Evolutionary conservation across 2,888 invertebrate genomes (phyloP), one percentile per base, ranked within the genome.

Genomic region (Nesidiocoris tenuis): DNA sequence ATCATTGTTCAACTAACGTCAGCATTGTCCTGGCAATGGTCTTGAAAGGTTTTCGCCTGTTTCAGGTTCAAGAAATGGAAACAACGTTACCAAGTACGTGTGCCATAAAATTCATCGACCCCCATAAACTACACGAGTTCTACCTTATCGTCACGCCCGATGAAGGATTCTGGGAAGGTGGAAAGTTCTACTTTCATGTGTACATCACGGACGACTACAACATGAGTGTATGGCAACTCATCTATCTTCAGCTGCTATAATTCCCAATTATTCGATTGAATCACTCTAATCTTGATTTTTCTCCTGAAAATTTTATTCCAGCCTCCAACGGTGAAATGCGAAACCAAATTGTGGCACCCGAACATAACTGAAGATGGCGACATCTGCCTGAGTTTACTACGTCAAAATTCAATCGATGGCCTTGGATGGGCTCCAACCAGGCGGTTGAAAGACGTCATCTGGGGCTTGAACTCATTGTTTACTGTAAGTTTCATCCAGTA

Each of bases 351-450:
- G 64, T 97, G 96, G 95, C 97, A 98, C 86, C 97, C 97, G 5
- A 98, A 98, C 84, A 97, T 98, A 79, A 95, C 90, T 81, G 93
- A 95, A 81, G 91, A 92, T 79, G 97, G 97, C 17, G 94, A 95
- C 81, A 94, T 97, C 22, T 98, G 97, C 83, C 85, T 98, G 56
- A 96, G 96, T 61, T 86, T 98, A 70, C 85, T 98, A 76, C 86
- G 97, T 77, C 93, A 94, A 84, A 96, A 92, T 81, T 95, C 96
- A 74, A 91, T 96, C 80, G 97, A 97, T 85, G 95, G 94, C 79
- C 88, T 93, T 82, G 96, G 96, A 55, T 96, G 96, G 96, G 95
- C 96, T 9, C 96, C 96, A 0, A 97, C 95, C 0, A 86, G 96
- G 81, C 89, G 90, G 84, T 86, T 97, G 56, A 95, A 95, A 82